A percentile compares a stretch with the other conserved stretches of the same genome.
Evolutionary conservation across 2,113 vertebrate genomes (phyloP).

Genomic region (Seriola rivoliana): DNA sequence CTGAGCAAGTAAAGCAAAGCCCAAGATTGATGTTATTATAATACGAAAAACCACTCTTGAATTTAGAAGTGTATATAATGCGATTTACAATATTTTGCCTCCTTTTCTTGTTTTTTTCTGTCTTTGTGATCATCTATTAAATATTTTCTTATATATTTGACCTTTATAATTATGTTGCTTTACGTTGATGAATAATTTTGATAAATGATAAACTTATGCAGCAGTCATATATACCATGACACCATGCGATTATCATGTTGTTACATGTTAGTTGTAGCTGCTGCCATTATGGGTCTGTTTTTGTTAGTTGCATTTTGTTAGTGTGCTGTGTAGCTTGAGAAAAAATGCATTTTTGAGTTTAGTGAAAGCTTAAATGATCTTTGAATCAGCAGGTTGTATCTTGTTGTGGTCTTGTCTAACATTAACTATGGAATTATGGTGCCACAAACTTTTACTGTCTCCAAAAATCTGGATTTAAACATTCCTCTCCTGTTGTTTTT

Average conservation of each 20-base stretch:
- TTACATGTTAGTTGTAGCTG: neutral
- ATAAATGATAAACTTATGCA: neutral
- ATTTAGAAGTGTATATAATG: neutral
- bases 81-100: neutral
- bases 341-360: slow-evolving; percentile 8
- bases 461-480: slow-evolving; percentile 16
- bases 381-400: slow-evolving; percentile 1
- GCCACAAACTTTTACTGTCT: slow-evolving; percentile 23
- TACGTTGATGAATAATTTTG: neutral
- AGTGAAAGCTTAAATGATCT: slow-evolving; percentile 3
- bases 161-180: neutral
- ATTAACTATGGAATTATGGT: slow-evolving; percentile 20
- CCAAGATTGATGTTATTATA: slow-evolving; percentile 10
- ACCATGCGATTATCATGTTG: neutral
- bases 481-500: neutral
- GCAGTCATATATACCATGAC: neutral
- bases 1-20: slow-evolving; percentile 50
- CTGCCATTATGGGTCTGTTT: neutral
- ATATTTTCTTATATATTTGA: neutral
- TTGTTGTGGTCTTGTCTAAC: neutral
- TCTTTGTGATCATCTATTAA: too few species aligned
- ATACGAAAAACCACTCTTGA: neutral
- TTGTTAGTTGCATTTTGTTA: neutral
- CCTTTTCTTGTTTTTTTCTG: neutral
- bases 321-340: neutral